phyloP scores from a whole-genome alignment of 2,888 invertebrate species.

The Agriopis leucophaearia region DNA sequence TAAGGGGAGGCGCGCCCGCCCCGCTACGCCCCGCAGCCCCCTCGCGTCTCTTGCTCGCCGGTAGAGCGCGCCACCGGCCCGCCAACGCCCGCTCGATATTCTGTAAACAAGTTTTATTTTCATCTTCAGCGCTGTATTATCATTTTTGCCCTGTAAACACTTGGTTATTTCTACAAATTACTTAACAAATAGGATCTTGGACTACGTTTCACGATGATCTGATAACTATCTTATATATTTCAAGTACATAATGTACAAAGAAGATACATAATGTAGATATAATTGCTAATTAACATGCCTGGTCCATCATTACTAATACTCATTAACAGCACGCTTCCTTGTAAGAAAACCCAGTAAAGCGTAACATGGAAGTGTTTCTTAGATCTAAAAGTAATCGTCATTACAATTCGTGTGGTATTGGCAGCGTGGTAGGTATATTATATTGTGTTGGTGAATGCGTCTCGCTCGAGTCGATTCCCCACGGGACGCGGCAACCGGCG shows the following conservation, averaged over 20 bases:
- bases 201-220: not conserved
- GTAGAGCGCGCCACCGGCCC: slow-evolving; percentile 81
- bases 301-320: not conserved
- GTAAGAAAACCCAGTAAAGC: slow-evolving; percentile 37
- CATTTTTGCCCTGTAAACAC: slow-evolving; percentile 40
- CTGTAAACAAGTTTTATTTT: slow-evolving; percentile 84
- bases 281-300: slow-evolving; percentile 7
- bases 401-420: slow-evolving; percentile 65
- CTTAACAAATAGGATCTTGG: not conserved
- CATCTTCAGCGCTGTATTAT: slow-evolving; percentile 69
- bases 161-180: slow-evolving; percentile 2
- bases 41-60: slow-evolving; percentile 61
- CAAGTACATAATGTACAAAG: slow-evolving; percentile 38
- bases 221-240: slow-evolving; percentile 23
- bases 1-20: slow-evolving; percentile 78
- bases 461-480: slow-evolving; percentile 70
- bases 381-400: slow-evolving; percentile 63
- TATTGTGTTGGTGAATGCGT: slow-evolving; percentile 76
- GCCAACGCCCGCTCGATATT: slow-evolving; percentile 82
- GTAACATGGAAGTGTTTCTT: slow-evolving; percentile 47
- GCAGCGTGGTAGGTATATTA: slow-evolving; percentile 78
- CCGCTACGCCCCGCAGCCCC: slow-evolving; percentile 69
- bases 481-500: slow-evolving; percentile 57
- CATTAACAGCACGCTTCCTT: not conserved
- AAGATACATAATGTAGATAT: slow-evolving; percentile 33